phyloP scores from a whole-genome alignment of 2,797 vertebrate species.

The Melanitta fusca region DNA sequence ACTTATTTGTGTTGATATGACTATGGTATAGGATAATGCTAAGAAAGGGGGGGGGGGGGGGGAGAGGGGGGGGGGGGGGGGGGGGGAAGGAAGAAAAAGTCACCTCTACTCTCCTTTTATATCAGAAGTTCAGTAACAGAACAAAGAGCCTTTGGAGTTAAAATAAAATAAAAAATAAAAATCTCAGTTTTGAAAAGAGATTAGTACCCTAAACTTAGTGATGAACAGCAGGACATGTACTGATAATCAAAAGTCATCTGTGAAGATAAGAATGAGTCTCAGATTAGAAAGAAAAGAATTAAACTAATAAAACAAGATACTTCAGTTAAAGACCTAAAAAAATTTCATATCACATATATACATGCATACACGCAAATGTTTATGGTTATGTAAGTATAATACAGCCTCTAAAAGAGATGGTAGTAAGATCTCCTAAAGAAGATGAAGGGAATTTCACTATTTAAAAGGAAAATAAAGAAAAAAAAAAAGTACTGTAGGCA shows the following conservation, averaged over 20 bases:
- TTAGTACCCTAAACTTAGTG: not conserved
- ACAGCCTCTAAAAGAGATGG: not conserved
- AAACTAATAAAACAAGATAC: not conserved
- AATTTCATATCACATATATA: accelerated
- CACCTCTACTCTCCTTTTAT: not conserved
- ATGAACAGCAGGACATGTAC: not conserved
- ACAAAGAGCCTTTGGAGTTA: not conserved
- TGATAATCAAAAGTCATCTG: not conserved
- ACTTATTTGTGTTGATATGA: not conserved
- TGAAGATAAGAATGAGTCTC: not conserved
- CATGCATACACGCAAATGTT: not conserved
- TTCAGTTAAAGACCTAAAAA: not conserved
- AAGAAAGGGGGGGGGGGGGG: not conserved
- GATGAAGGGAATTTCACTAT: not conserved
- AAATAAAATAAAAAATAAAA: not conserved
- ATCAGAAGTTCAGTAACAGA: not conserved
- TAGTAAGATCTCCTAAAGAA: not conserved
- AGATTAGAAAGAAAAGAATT: not conserved
- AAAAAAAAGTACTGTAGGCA: not conserved
- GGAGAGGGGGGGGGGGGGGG: too few species aligned
- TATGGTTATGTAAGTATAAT: not conserved
- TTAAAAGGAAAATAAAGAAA: not conserved
- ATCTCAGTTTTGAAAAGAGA: not conserved
- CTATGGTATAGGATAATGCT: not conserved
- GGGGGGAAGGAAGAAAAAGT: not conserved